Conservation (phyloP, 2,113 vertebrate species). For the Actenoides lindsayi region DNA sequence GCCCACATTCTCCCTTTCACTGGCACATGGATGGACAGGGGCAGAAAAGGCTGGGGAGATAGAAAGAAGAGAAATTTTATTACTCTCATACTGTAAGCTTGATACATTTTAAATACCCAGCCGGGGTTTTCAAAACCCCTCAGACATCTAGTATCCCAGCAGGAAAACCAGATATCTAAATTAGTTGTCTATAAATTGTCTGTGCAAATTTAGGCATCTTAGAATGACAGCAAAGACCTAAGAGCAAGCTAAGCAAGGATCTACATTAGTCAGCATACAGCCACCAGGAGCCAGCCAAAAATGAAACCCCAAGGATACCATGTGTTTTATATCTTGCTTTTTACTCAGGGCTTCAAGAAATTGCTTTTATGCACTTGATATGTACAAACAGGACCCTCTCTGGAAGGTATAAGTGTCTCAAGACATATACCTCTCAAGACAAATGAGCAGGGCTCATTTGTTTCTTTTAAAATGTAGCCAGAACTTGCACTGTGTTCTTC, state of each 20-base stretch:
- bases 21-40: not conserved
- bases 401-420: not conserved
- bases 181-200: not conserved
- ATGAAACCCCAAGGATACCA: fast-evolving
- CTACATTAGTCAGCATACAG: not conserved
- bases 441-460: not conserved
- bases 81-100: not conserved
- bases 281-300: not conserved
- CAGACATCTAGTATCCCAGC: not conserved
- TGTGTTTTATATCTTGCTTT: not conserved
- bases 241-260: not conserved
- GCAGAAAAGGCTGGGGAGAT: not conserved
- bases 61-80: not conserved
- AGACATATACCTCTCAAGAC: not conserved
- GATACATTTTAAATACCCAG: not conserved
- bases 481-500: not conserved
- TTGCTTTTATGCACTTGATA: not conserved
- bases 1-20: not conserved
- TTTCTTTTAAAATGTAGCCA: not conserved
- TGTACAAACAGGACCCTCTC: not conserved
- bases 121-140: not conserved
- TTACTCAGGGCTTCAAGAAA: not conserved
- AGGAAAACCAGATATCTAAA: not conserved
- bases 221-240: not conserved
- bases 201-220: not conserved